Evolutionary conservation across 2,797 vertebrate genomes (phyloP).

Genomic region (Prunella strophiata): DNA sequence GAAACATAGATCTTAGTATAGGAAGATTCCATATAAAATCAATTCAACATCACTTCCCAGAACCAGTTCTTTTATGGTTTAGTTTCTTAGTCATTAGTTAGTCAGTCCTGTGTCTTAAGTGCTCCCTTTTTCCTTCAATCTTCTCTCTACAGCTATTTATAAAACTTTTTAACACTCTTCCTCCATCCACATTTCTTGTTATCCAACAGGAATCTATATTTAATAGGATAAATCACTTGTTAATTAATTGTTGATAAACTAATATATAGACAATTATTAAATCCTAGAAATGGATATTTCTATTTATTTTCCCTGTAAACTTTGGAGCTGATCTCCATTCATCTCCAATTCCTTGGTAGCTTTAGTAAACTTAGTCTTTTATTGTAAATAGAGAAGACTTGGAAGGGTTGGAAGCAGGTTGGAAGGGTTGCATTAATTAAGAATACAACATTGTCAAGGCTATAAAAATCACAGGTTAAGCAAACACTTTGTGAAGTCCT

Average conservation of each 20-base stretch:
- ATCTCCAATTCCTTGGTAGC: neutral
- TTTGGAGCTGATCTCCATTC: neutral
- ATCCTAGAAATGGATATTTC: neutral
- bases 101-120: neutral
- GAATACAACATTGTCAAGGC: neutral
- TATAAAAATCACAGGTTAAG: neutral
- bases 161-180: neutral
- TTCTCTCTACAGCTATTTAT: neutral
- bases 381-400: neutral
- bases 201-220: neutral
- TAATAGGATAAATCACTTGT: neutral
- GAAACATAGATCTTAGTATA: neutral
- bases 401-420: neutral
- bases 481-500: neutral
- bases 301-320: neutral
- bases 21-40: neutral
- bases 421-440: neutral
- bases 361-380: neutral
- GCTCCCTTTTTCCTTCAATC: neutral
- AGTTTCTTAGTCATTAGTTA: neutral
- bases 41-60: neutral
- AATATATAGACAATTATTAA: neutral
- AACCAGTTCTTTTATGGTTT: neutral
- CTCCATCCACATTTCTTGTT: neutral
- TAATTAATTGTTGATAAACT: neutral